phyloP scores from a whole-genome alignment of 1,140 invertebrate genomes.

The Bombus haemorrhoidalis region DNA sequence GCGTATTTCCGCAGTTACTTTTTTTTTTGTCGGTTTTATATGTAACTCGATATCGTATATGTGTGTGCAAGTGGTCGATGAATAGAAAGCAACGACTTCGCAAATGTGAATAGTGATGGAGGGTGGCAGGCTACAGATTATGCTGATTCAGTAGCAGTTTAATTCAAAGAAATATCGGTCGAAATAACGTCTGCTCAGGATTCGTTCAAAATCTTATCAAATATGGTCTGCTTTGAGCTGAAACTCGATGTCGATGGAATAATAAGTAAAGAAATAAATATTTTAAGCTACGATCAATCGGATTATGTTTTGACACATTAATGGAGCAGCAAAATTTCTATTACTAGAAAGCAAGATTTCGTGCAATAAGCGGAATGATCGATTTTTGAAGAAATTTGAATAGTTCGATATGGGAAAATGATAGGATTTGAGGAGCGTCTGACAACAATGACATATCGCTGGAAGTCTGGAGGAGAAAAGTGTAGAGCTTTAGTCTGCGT shows the following conservation, averaged over 20 bases:
- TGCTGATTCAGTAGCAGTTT: conserved; percentile 29
- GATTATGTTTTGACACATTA: too few species aligned
- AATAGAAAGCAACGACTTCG: conserved; percentile 26
- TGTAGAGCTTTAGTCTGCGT: neutral
- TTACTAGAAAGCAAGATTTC: too few species aligned
- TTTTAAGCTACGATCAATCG: too few species aligned
- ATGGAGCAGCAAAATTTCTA: too few species aligned
- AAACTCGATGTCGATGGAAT: neutral
- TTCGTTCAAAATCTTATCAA: conserved; percentile 16
- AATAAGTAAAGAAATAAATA: too few species aligned
- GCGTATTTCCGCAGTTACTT: neutral
- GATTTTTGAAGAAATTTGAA: neutral
- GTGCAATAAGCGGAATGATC: neutral
- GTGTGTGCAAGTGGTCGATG: neutral
- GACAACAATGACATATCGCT: neutral
- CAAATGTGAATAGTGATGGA: conserved; percentile 2
- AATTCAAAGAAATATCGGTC: conserved; percentile 36
- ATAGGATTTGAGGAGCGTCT: neutral
- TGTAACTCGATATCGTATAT: conserved; percentile 33
- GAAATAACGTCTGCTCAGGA: conserved; percentile 30
- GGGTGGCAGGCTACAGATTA: neutral
- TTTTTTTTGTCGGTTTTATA: neutral
- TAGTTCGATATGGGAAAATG: neutral
- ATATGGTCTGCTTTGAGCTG: neutral
- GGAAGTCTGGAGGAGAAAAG: neutral